Evolutionary conservation across 1,140 invertebrate genomes (phyloP).

Genomic region (Trichonephila clavipes): DNA sequence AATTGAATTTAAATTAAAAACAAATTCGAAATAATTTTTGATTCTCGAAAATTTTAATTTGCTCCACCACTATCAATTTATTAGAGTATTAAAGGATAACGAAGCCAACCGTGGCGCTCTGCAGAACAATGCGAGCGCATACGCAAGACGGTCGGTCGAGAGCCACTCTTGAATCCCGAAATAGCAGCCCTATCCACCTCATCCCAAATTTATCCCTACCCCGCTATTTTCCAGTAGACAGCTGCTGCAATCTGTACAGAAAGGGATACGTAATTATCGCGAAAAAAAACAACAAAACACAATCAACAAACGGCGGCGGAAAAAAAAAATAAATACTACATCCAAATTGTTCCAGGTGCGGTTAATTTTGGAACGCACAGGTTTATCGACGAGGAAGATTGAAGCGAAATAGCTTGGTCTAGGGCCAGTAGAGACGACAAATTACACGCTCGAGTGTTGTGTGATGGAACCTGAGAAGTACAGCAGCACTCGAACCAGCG

Average conservation of each 20-base stretch:
- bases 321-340: slow-evolving; percentile 45
- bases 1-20: too few species aligned
- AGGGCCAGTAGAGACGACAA: slow-evolving; percentile 60
- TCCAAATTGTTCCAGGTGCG: slow-evolving; percentile 53
- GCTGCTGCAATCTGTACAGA: slow-evolving; percentile 71
- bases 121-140: slow-evolving; percentile 54
- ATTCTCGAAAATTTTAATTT: too few species aligned
- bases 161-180: slow-evolving; percentile 42
- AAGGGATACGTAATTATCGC: slow-evolving; percentile 71
- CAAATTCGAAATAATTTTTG: too few species aligned
- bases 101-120: not conserved
- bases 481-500: slow-evolving; percentile 25
- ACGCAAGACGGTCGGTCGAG: slow-evolving; percentile 16
- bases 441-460: slow-evolving; percentile 44
- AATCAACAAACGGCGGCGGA: not conserved
- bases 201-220: slow-evolving; percentile 64
- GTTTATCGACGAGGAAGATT: slow-evolving; percentile 56
- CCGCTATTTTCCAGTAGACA: slow-evolving; percentile 51
- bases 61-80: too few species aligned
- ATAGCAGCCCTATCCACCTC: slow-evolving; percentile 66
- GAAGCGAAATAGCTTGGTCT: slow-evolving; percentile 36
- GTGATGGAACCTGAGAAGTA: slow-evolving; percentile 39
- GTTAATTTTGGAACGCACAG: slow-evolving; percentile 27
- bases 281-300: slow-evolving; percentile 40
- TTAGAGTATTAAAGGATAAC: not conserved